A percentile compares a stretch with the other conserved stretches of the same genome.
Conservation (phyloP, 2,888 invertebrate genomes). For the Prenolepis imparis region DNA sequence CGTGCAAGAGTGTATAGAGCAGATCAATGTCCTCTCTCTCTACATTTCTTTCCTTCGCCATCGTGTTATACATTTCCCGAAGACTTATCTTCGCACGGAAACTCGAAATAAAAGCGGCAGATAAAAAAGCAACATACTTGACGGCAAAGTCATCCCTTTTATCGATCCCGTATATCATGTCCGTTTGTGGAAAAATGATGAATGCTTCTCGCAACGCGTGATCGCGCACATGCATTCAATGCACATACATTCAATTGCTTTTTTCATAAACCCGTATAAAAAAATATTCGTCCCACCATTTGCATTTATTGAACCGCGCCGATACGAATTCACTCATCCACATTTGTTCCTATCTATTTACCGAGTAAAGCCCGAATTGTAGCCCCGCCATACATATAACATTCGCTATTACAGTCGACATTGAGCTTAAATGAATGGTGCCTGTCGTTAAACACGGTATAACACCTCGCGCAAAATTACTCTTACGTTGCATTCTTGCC, state of each 20-base stretch:
- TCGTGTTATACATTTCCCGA: conserved; percentile 22
- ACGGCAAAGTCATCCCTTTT: conserved; percentile 46
- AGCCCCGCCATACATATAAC: conserved; percentile 13
- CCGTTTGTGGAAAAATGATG: conserved; percentile 46
- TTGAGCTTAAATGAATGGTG: conserved; percentile 37
- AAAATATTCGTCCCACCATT: conserved; percentile 29
- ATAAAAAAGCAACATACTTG: conserved; percentile 51
- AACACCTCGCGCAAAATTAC: conserved; percentile 9
- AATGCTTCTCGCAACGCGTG: conserved; percentile 37
- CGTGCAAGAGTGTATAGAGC: not conserved
- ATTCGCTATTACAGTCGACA: conserved; percentile 25
- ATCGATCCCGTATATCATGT: conserved; percentile 37
- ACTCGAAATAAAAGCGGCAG: conserved; percentile 42
- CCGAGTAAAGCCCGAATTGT: conserved; percentile 7
- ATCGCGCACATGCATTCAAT: conserved; percentile 18
- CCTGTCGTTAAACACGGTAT: conserved; percentile 10
- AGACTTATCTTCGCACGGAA: conserved; percentile 36
- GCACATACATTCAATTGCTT: conserved; percentile 44
- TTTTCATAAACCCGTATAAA: conserved; percentile 40
- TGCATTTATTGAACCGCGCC: conserved; percentile 32
- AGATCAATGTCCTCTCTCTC: not conserved
- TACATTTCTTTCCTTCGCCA: not conserved
- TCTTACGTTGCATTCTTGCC: not conserved
- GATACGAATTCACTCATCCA: conserved; percentile 12
- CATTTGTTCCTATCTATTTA: conserved; percentile 41